Conservation (phyloP, 2,797 vertebrate species). For the Paguma larvata region DNA sequence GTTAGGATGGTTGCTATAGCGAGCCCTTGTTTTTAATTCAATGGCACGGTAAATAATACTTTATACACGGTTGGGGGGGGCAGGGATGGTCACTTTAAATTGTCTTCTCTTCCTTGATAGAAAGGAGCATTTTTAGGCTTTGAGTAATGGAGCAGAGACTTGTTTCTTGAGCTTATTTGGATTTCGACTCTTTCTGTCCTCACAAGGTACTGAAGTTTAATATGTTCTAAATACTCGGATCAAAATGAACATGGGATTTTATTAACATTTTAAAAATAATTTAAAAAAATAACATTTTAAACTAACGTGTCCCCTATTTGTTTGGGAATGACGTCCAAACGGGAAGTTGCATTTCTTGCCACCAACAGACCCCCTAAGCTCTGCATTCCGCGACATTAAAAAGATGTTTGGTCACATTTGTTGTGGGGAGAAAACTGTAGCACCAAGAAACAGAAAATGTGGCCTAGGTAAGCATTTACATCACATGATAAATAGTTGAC, state of each 20-base stretch:
- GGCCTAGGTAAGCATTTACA: neutral
- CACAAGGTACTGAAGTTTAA: neutral
- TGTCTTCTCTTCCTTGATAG: slow-evolving; percentile 74
- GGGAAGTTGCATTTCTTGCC: neutral
- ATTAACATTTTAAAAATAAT: neutral
- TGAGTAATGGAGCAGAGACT: slow-evolving; percentile 59
- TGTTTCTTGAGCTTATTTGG: slow-evolving; percentile 58
- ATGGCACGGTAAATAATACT: slow-evolving; percentile 87
- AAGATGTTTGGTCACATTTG: neutral
- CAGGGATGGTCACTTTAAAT: slow-evolving; percentile 84
- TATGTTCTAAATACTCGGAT: neutral
- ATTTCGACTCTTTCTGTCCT: slow-evolving; percentile 6
- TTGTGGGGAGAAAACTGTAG: neutral
- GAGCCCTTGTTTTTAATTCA: slow-evolving; percentile 86
- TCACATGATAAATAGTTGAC: slow-evolving; percentile 67
- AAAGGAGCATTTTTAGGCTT: slow-evolving; percentile 67
- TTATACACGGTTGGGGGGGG: slow-evolving; percentile 75
- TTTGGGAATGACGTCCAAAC: slow-evolving; percentile 12
- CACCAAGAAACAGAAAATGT: neutral
- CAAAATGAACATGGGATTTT: neutral
- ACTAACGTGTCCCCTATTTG: neutral
- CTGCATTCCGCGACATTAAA: neutral
- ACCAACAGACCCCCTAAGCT: neutral
- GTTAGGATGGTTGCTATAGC: slow-evolving; percentile 85
- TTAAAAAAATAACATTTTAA: slow-evolving; percentile 16